These are phyloP conservation scores for Macroglossus sobrinus DNA, from an alignment of 2,113 vertebrate species.

Conservation along the genomic window DNA sequence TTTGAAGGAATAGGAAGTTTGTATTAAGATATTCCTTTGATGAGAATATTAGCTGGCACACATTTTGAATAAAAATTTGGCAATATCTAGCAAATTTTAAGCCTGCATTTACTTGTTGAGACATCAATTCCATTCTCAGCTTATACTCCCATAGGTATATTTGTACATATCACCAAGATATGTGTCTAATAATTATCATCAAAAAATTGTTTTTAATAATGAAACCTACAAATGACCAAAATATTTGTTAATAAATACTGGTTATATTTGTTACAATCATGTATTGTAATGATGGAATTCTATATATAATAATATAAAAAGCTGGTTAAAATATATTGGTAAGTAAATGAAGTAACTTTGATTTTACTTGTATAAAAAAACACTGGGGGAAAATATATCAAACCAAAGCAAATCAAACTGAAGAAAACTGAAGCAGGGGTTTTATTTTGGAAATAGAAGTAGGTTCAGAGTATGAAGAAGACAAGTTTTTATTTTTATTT, in stretches of 20 bases:
- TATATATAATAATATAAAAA: neutral
- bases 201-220: neutral
- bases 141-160: neutral
- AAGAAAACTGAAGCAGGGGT: neutral
- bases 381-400: neutral
- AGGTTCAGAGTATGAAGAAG: neutral
- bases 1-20: neutral
- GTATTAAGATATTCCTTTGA: neutral
- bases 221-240: neutral
- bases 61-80: neutral
- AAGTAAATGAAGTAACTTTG: neutral
- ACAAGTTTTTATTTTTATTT: neutral
- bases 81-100: neutral
- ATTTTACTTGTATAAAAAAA: neutral
- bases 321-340: neutral
- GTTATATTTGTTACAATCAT: neutral
- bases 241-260: neutral
- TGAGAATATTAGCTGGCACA: neutral
- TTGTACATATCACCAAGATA: neutral
- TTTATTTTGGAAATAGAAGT: neutral
- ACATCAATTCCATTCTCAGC: neutral
- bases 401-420: neutral
- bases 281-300: neutral
- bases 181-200: neutral
- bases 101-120: neutral